Evolutionary conservation across 1,140 invertebrate genomes (phyloP).

Genomic region (Battus philenor): DNA sequence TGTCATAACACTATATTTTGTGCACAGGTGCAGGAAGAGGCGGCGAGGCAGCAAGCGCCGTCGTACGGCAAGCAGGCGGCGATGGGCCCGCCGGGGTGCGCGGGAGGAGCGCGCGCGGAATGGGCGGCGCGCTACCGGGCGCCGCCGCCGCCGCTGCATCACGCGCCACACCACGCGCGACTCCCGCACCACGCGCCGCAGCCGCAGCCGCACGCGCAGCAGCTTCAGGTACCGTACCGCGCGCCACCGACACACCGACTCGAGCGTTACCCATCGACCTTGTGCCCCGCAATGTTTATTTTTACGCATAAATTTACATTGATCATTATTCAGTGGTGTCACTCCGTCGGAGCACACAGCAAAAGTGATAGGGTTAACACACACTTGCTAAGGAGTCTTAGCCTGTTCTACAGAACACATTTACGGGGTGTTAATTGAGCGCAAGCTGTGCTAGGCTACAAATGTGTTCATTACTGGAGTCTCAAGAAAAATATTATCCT

Average conservation of each 20-base stretch:
- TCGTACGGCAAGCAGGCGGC: slow-evolving; percentile 79
- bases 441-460: too few species aligned
- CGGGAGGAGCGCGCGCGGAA: slow-evolving; percentile 34
- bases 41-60: slow-evolving; percentile 86
- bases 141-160: slow-evolving; percentile 67
- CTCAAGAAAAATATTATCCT: too few species aligned
- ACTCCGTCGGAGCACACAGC: too few species aligned
- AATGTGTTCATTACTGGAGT: too few species aligned
- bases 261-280: slow-evolving; percentile 48
- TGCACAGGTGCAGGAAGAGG: slow-evolving; percentile 92
- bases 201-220: slow-evolving; percentile 40
- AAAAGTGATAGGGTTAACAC: too few species aligned
- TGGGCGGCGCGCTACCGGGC: slow-evolving; percentile 44
- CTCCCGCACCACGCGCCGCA: slow-evolving; percentile 64
- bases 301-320: too few species aligned
- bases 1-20: too few species aligned
- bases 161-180: slow-evolving; percentile 41
- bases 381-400: too few species aligned
- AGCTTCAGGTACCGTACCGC: slow-evolving; percentile 56
- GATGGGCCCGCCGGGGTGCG: slow-evolving; percentile 55
- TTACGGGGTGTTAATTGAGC: too few species aligned
- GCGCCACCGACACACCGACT: slow-evolving; percentile 50
- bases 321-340: too few species aligned
- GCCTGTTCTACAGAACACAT: too few species aligned
- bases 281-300: too few species aligned